Conservation (phyloP, 2,888 invertebrate genomes). For the Leptura quadrifasciata region DNA sequence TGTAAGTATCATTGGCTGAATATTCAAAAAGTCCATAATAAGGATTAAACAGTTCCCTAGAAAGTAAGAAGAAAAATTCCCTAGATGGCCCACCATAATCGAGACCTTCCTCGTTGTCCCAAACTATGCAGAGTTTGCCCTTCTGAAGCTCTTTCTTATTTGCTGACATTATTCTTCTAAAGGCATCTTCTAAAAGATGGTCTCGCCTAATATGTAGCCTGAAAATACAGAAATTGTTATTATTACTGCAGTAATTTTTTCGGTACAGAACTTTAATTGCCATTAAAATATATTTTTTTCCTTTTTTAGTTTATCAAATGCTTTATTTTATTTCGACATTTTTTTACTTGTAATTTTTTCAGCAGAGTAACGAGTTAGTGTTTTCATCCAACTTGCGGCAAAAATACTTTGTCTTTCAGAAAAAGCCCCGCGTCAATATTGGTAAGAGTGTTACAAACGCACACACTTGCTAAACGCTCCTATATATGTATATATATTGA, state of each 20-base stretch:
- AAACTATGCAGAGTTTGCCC: conserved; percentile 94
- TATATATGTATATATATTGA: too few relatives aligned
- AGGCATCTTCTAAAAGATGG: conserved; percentile 95
- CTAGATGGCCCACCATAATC: conserved; percentile 98
- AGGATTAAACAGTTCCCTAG: conserved; percentile 97
- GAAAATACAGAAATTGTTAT: conserved; percentile 47
- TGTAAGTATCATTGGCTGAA: conserved; percentile 98
- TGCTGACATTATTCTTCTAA: conserved; percentile 96
- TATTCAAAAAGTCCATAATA: conserved; percentile 99
- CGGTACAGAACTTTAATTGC: too few relatives aligned
- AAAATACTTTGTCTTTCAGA: too few relatives aligned
- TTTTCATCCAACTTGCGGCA: too few relatives aligned
- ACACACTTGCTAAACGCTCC: too few relatives aligned
- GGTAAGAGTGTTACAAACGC: too few relatives aligned
- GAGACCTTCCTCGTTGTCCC: conserved; percentile 96
- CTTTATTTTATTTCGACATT: too few relatives aligned
- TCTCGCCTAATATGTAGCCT: conserved; percentile 95
- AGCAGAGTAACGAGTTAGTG: too few relatives aligned
- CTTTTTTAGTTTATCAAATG: too few relatives aligned
- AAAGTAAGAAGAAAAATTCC: conserved; percentile 98
- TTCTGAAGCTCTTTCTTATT: conserved; percentile 96
- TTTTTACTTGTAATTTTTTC: too few relatives aligned
- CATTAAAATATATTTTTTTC: too few relatives aligned
- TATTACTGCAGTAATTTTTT: background rate
- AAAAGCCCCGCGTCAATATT: too few relatives aligned